Conservation (phyloP, 2,888 invertebrate genomes). For the Oligia strigilis region DNA sequence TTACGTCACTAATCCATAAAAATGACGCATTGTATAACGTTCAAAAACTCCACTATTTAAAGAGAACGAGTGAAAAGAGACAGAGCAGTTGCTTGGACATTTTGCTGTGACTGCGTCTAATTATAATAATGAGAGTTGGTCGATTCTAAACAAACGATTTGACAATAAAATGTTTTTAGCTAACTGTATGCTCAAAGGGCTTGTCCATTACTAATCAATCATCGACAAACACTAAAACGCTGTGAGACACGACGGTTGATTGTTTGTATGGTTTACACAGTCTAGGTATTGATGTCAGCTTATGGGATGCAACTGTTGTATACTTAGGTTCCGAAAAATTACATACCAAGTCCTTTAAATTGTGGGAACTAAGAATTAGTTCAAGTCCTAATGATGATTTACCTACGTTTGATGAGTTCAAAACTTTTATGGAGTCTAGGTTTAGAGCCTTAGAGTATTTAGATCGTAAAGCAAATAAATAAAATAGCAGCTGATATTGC, state of each 20-base stretch:
- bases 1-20: not conserved
- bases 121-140: slow-evolving; percentile 1
- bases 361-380: too few relatives aligned
- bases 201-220: not conserved
- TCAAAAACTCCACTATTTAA: too few relatives aligned
- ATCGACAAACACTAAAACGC: not conserved
- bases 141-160: slow-evolving; percentile 4
- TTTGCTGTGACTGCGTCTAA: slow-evolving; percentile 8
- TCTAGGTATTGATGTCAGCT: not conserved
- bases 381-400: not conserved
- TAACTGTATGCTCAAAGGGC: not conserved
- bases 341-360: too few relatives aligned
- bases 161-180: slow-evolving; percentile 1
- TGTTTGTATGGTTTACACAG: not conserved
- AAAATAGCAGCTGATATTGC: not conserved
- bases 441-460: slow-evolving; percentile 2
- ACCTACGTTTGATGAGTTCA: not conserved
- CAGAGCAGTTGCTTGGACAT: not conserved
- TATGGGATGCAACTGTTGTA: not conserved
- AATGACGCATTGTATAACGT: not conserved
- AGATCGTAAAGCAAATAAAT: not conserved
- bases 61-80: not conserved
- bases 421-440: not conserved
- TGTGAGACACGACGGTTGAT: not conserved
- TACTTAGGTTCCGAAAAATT: too few relatives aligned